These are phyloP conservation scores for Tapera naevia DNA, from an alignment of 2,797 vertebrate species.

Conservation along the genomic window DNA sequence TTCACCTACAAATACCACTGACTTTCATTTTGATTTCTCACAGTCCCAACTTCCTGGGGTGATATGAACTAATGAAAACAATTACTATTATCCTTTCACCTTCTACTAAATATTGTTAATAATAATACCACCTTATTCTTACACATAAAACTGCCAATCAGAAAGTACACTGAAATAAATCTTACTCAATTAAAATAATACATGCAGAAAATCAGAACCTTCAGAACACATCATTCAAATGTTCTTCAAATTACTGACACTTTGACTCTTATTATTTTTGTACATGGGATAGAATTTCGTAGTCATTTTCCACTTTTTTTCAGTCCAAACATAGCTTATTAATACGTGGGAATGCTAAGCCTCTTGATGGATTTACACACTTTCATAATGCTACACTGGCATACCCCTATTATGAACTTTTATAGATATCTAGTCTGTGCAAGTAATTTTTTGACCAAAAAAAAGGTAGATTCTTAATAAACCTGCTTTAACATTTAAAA, in stretches of 20 bases:
- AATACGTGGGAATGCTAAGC: neutral
- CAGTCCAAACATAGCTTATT: neutral
- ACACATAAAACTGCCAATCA: neutral
- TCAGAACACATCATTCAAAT: neutral
- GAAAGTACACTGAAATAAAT: neutral
- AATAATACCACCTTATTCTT: neutral
- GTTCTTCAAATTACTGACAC: neutral
- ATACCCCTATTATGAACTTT: neutral
- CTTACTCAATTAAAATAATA: neutral
- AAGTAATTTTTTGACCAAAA: neutral
- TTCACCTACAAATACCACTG: neutral
- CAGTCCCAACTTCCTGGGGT: neutral
- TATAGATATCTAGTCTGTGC: neutral
- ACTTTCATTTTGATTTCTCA: neutral
- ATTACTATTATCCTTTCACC: neutral
- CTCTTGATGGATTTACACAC: neutral
- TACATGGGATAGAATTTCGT: neutral
- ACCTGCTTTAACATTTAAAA: neutral
- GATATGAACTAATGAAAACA: neutral
- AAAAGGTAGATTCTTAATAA: neutral
- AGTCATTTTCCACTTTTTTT: neutral
- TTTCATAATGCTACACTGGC: neutral
- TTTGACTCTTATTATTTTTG: neutral
- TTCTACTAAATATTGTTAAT: neutral
- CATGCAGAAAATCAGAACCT: neutral